Evolutionary conservation across 1,140 invertebrate genomes (phyloP), one percentile per base, ranked within the genome.

Genomic region (Anastrepha ludens): DNA sequence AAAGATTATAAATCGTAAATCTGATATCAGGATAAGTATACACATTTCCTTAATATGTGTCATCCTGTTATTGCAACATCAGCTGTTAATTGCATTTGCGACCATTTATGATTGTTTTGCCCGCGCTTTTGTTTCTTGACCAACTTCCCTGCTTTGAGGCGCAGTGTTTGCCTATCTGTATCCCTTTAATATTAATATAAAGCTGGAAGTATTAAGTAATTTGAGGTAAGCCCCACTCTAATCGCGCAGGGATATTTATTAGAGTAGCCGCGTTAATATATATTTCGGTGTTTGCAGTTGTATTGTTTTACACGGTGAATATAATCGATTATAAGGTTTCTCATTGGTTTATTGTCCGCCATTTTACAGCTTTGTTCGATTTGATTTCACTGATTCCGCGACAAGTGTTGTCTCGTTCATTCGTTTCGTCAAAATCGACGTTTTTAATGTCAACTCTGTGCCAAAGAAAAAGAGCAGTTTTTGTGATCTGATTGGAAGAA

Each of bases 361-460:
- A 17, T 55, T 81, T 39, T 55, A 7, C 8, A 20, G 74, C 5
- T 58, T 81, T 29, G 74, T 81, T 50, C 74, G 74, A 55, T 81
- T 81, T 74, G 1, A 15, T 7, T 50, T 11, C 55, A 5, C 13
- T 6, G 41, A 6, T 2, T 55, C 11, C 6, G 13, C 44, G n/a
- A 3, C 74, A 81, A 55, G 74, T 81, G 74, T 58, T 81, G 15
- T 81, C 74, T 55, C 74, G 41, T 15, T 81, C 74, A 6, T n/a
- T 20, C 74, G 8, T 8, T 39, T 55, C 3, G 17, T 13, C n/a
- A 0, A 3, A 81, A 20, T 41, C 20, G 44, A 20, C 44, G 9
- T 81, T 13, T 81, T 55, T 81, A 81, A 29, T 81, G 74, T 20
- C 74, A 81, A 55, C 55, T 20, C 17, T 47, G 6, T 5, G 44